Evolutionary conservation across 2,888 invertebrate genomes (phyloP), one percentile per base, ranked within the genome.

Genomic region (Dorcus hopei): DNA sequence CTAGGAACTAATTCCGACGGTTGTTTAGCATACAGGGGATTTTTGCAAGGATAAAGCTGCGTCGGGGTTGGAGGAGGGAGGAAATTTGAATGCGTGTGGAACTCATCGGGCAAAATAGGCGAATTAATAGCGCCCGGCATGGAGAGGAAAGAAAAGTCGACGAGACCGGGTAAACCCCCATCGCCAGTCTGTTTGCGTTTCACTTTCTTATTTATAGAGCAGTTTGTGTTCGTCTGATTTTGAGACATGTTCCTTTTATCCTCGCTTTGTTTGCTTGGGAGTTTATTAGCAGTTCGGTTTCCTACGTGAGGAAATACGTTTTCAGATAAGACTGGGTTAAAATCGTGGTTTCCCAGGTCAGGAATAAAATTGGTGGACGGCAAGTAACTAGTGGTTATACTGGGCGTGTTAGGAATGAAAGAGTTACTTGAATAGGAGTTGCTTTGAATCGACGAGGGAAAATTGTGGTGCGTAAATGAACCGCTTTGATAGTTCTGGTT

Each of bases 51-150:
- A 65, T 77, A 78, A 33, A 74, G 58, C 52, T 71, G 72, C 5
- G 74, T 66, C 7, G 71, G 70, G 16, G 61, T 57, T 11, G 75
- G 71, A 6, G 77, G 75, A 11, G 77, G 72, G 33, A 78, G 64
- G 61, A 77, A 77, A 50, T 72, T 74, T 0, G 73, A 64, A 64
- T 77, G 76, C 3, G 73, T 62, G 62, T 77, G 77, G 55, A 78
- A 79, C 68, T 79, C 79, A 54, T 79, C 79, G 0, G 77, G 77
- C 53, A 79, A 68, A 58, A 79, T 71, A 1, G 79, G 79, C 0
- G 78, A 78, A 65, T 75, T 77, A 23, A 78, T 76, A 9, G 74
- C 64, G n/a, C 72, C 74, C 19, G 76, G 74, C 69, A 77, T 73
- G 3, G 78, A 71, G 3, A 79, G 62, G 59, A 79, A 77, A 16